A percentile compares a stretch with the other conserved stretches of the same genome.
Evolutionary conservation across 1,140 invertebrate species (phyloP).

Genomic region (Plodia interpunctella): DNA sequence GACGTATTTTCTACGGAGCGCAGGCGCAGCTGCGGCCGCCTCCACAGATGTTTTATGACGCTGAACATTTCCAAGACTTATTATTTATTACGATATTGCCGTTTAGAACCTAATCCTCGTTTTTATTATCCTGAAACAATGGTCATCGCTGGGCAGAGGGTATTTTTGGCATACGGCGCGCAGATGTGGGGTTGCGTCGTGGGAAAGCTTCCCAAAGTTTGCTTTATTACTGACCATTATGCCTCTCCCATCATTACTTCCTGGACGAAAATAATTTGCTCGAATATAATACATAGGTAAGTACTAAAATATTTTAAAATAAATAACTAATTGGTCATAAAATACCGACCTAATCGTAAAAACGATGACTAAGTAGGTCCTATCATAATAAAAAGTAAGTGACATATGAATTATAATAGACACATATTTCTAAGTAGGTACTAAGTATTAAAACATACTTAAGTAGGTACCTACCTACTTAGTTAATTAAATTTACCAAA

Average conservation of each 20-base stretch:
- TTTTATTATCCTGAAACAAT: constrained; percentile 72
- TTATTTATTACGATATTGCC: constrained; percentile 72
- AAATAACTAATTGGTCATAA: too few relatives aligned
- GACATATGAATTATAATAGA: too few relatives aligned
- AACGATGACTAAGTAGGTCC: too few relatives aligned
- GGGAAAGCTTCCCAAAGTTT: constrained; percentile 45
- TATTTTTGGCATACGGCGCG: constrained; percentile 63
- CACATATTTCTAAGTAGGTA: too few relatives aligned
- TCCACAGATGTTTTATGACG: constrained; percentile 71
- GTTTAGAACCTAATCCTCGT: constrained; percentile 70
- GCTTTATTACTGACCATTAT: constrained; percentile 18
- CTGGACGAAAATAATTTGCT: too few relatives aligned
- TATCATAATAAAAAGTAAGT: too few relatives aligned
- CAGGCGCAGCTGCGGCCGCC: constrained; percentile 65
- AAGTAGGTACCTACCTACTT: too few relatives aligned
- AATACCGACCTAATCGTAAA: too few relatives aligned
- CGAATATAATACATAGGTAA: too few relatives aligned
- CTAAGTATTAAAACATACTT: too few relatives aligned
- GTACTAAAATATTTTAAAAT: too few relatives aligned
- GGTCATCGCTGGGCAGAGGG: constrained; percentile 49
- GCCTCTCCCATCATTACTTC: not conserved
- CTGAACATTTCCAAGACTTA: constrained; percentile 70
- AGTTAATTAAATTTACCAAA: too few relatives aligned
- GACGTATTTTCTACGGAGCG: constrained; percentile 61
- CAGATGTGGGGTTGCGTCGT: constrained; percentile 52